These are phyloP conservation scores for Chironomus striatipennis DNA, from an alignment of 1,140 invertebrate species.

Conservation along the genomic window DNA sequence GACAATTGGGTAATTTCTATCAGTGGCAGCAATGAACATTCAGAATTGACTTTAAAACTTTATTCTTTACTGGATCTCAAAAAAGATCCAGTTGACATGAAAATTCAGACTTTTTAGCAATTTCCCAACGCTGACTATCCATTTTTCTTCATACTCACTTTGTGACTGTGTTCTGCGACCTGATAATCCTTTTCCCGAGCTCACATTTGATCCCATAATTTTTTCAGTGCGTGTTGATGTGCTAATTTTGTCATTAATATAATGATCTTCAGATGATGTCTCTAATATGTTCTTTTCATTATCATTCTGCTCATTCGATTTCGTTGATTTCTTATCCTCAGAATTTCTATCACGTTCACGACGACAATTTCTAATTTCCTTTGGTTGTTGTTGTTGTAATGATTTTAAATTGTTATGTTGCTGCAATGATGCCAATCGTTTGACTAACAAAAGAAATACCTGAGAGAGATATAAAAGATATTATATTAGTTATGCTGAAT, in stretches of 20 bases:
- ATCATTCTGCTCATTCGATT: not conserved
- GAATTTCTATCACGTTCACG: not conserved
- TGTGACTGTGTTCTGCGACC: slow-evolving; percentile 61
- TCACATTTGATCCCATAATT: slow-evolving; percentile 62
- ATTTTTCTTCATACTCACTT: slow-evolving; percentile 40
- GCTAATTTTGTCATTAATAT: slow-evolving; percentile 3
- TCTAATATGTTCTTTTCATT: not conserved
- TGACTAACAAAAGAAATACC: slow-evolving; percentile 9
- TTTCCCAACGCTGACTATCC: too few species aligned
- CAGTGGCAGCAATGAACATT: too few species aligned
- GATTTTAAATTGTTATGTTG: slow-evolving; percentile 4
- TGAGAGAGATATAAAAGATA: not conserved
- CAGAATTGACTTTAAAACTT: too few species aligned
- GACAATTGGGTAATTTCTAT: too few species aligned
- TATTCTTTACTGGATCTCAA: too few species aligned
- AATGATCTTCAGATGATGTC: not conserved
- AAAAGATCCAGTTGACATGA: too few species aligned
- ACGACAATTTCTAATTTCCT: slow-evolving; percentile 6
- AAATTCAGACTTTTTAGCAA: too few species aligned
- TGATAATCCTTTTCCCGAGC: slow-evolving; percentile 55
- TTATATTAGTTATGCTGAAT: not conserved
- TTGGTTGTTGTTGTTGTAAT: not conserved
- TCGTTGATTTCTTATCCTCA: not conserved
- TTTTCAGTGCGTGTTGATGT: slow-evolving; percentile 1
- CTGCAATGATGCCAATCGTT: slow-evolving; percentile 15